Evolutionary conservation across 2,113 vertebrate species (phyloP).

Genomic region (Cyphotilapia sp.): DNA sequence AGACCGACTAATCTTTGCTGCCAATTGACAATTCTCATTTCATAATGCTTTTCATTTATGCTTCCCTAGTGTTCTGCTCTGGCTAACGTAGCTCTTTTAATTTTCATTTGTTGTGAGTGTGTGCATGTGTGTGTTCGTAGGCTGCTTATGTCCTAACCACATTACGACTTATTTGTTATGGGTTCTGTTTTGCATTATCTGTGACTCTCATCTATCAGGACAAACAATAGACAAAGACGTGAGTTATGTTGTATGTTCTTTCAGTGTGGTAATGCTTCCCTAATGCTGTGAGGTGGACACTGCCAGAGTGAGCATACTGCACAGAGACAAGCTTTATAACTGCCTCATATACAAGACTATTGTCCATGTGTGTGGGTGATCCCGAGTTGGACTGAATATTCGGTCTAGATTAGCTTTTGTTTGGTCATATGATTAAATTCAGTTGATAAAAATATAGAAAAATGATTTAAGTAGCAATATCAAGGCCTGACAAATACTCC

Average conservation of each 20-base stretch:
- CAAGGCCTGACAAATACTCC: background rate
- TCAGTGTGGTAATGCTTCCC: background rate
- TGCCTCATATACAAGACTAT: background rate
- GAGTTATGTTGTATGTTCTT: background rate
- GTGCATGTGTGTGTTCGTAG: background rate
- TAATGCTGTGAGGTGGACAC: background rate
- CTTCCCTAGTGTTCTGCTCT: conserved; percentile 25
- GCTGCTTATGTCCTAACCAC: conserved; percentile 22
- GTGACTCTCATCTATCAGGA: conserved; percentile 34
- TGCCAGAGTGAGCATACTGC: background rate
- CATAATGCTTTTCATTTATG: conserved; percentile 57
- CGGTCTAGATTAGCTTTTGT: background rate
- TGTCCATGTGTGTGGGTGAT: background rate
- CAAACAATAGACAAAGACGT: background rate
- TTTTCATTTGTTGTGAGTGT: conserved; percentile 28
- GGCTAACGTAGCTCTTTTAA: conserved; percentile 45
- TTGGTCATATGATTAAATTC: background rate
- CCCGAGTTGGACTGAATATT: background rate
- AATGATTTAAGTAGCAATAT: background rate
- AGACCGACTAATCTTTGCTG: conserved; percentile 30
- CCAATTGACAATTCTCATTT: conserved; percentile 46
- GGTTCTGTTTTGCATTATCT: conserved; percentile 58
- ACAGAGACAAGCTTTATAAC: background rate
- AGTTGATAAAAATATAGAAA: background rate
- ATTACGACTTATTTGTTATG: conserved; percentile 45